Evolutionary conservation across 2,113 vertebrate species (phyloP), one percentile per base, ranked within the genome.

Genomic region (Dicrurus megarhynchus): DNA sequence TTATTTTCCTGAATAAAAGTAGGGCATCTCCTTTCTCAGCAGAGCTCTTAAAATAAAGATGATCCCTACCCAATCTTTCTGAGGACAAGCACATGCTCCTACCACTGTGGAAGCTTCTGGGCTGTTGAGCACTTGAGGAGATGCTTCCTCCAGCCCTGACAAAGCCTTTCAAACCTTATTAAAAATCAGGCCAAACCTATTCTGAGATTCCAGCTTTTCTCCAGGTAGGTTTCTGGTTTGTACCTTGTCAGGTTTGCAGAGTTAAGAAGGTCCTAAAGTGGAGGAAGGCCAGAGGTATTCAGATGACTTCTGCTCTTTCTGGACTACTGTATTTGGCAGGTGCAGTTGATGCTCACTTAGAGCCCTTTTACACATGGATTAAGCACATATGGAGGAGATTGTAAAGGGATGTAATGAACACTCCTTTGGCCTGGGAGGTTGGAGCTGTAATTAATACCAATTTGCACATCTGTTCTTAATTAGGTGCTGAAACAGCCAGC

Each of bases 101-200:
- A 10, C 16, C 9, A 5, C 1, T 23, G 12, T n/a, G 47, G 41
- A 94, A 87, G n/a, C 3, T 71, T 73, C 2, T 3, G 17, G 11
- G n/a, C 11, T 87, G 11, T 19, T 39, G 49, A 30, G n/a, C 15
- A 5, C 26, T 37, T 74, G 59, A 7, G 3, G 3, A 67, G 21
- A 4, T 56, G 13, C 17, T 70, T 71, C 78, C 21, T 75, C 39
- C 33, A 75, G 27, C 13, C 50, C 17, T 78, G 16, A 64, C 0
- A 4, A 74, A 84, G 14, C 15, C 39, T 75, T 24, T 20, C 12
- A 64, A 32, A 26, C 30, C 16, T 16, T 44, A 15, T 0, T 0
- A 9, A 26, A 15, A 67, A 16, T 9, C 0, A 0, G 37, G 19
- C 8, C 6, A 37, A 94, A 37, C 4, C 13, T 80, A n/a, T 33